Evolutionary conservation across 1,140 invertebrate species (phyloP).

Genomic region (Samia ricini): DNA sequence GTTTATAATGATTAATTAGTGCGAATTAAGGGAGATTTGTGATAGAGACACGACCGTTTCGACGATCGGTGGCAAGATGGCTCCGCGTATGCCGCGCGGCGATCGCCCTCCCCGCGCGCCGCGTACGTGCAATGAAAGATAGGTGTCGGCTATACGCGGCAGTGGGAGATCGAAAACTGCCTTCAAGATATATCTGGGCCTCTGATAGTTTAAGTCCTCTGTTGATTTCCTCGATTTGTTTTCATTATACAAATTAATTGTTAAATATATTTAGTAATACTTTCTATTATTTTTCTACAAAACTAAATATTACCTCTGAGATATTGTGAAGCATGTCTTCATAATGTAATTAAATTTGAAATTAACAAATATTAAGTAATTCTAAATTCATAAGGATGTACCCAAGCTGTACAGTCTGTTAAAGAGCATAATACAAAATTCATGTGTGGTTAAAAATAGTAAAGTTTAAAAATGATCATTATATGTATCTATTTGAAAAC

Average conservation of each 20-base stretch:
- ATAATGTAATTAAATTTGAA: no score
- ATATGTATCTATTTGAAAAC: no score
- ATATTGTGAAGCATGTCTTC: no score
- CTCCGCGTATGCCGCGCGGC: slow-evolving; percentile 69
- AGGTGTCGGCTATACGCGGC: slow-evolving; percentile 58
- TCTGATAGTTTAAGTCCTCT: background rate
- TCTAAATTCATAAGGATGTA: no score
- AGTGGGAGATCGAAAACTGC: slow-evolving; percentile 35
- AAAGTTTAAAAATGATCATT: no score
- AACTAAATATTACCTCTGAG: no score
- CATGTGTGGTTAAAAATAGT: no score
- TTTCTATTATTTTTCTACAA: no score
- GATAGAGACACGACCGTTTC: slow-evolving; percentile 68
- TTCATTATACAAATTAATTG: background rate
- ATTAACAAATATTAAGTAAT: no score
- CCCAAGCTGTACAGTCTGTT: no score
- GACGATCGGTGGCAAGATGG: slow-evolving; percentile 73
- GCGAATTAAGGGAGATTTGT: slow-evolving; percentile 64
- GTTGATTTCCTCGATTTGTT: background rate
- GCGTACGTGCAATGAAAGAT: slow-evolving; percentile 76
- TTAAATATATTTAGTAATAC: background rate
- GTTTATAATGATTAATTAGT: slow-evolving; percentile 68
- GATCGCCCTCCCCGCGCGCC: slow-evolving; percentile 53
- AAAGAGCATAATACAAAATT: no score
- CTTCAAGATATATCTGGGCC: slow-evolving; percentile 46